phyloP scores from a whole-genome alignment of 2,113 vertebrate species.

The Orthonyx spaldingii region DNA sequence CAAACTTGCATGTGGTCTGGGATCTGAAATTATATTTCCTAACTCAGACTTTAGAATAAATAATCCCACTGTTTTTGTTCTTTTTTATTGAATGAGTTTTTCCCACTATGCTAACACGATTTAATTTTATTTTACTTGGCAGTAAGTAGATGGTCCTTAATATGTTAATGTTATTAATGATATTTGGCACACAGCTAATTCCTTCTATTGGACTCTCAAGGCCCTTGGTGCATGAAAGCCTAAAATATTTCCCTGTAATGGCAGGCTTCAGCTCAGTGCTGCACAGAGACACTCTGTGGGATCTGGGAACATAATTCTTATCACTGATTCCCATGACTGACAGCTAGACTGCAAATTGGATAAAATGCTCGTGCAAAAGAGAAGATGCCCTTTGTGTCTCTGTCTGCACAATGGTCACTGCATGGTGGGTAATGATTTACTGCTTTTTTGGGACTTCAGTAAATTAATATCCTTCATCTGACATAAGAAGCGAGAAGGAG shows the following conservation, averaged over 20 bases:
- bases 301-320: neutral
- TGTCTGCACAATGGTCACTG: neutral
- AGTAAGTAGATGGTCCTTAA: neutral
- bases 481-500: neutral
- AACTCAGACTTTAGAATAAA: neutral
- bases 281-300: neutral
- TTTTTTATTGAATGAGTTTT: constrained; percentile 12
- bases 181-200: neutral
- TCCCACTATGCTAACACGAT: neutral
- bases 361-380: neutral
- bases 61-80: neutral
- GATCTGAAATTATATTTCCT: neutral
- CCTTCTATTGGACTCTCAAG: neutral
- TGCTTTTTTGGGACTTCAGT: neutral
- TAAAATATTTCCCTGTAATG: neutral
- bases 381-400: neutral
- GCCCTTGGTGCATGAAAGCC: neutral
- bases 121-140: constrained; percentile 47
- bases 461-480: neutral
- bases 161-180: constrained; percentile 40
- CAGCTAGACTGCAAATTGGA: neutral
- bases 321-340: neutral
- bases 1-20: neutral
- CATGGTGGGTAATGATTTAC: neutral
- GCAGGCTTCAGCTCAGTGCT: neutral